A percentile compares a stretch with the other conserved stretches of the same genome.
Evolutionary conservation across 2,797 vertebrate species (phyloP).

Genomic region (Anniella stebbinsi): DNA sequence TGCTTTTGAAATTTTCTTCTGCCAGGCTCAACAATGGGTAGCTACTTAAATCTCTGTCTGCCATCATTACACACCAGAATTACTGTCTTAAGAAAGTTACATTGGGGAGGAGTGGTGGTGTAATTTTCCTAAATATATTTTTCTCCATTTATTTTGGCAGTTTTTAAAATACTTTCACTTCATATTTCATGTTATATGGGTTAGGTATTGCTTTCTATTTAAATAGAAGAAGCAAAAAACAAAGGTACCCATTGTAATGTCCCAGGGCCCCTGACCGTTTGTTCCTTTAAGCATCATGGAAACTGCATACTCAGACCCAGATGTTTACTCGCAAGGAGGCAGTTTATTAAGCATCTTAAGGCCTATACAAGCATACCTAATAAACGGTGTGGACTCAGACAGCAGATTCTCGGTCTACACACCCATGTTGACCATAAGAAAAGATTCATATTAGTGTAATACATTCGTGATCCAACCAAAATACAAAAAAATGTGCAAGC

Average conservation of each 20-base stretch:
- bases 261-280: too few relatives aligned
- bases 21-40: not conserved
- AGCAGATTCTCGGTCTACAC: too few relatives aligned
- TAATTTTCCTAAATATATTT: conserved; percentile 8
- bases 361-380: too few relatives aligned
- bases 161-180: not conserved
- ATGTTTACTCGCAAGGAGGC: too few relatives aligned
- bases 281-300: too few relatives aligned
- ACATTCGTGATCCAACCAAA: not conserved
- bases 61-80: not conserved
- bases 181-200: not conserved
- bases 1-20: conserved; percentile 60
- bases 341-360: too few relatives aligned
- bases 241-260: too few relatives aligned
- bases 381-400: too few relatives aligned
- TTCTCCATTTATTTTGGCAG: not conserved
- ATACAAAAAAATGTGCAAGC: too few relatives aligned
- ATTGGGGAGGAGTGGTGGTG: not conserved
- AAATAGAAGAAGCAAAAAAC: too few relatives aligned
- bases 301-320: too few relatives aligned
- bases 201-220: not conserved
- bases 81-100: not conserved
- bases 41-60: not conserved
- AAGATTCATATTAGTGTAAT: not conserved
- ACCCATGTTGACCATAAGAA: not conserved